Conservation (phyloP, 2,888 invertebrate species). For the Melanotus villosus region DNA sequence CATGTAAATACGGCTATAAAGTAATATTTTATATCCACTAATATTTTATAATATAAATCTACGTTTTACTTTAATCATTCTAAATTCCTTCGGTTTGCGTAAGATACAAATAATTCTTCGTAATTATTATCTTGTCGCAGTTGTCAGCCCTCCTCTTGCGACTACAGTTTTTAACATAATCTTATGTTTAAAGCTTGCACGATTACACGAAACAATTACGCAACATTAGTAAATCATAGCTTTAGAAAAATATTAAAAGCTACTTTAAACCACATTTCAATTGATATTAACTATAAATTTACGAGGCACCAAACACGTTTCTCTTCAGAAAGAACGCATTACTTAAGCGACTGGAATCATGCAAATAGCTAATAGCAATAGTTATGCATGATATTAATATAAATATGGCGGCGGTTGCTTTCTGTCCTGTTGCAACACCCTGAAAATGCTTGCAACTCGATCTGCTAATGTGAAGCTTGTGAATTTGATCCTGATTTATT, state of each 20-base stretch:
- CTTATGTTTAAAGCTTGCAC: not conserved
- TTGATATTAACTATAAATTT: slow-evolving; percentile 25
- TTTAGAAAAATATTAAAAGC: not conserved
- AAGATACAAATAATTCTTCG: not conserved
- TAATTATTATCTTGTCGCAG: slow-evolving; percentile 1
- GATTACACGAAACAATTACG: slow-evolving; percentile 9
- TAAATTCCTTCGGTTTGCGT: slow-evolving; percentile 7
- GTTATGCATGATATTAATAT: slow-evolving; percentile 24
- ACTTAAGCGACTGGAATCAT: slow-evolving; percentile 15
- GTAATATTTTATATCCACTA: slow-evolving; percentile 8
- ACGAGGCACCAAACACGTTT: slow-evolving; percentile 25
- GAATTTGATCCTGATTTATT: slow-evolving; percentile 28
- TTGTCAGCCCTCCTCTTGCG: not conserved
- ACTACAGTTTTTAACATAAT: not conserved
- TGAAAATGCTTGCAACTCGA: slow-evolving; percentile 29
- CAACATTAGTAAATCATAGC: slow-evolving; percentile 6
- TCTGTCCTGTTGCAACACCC: slow-evolving; percentile 27
- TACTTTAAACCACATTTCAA: slow-evolving; percentile 16
- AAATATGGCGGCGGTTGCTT: slow-evolving; percentile 30
- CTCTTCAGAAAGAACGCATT: slow-evolving; percentile 26
- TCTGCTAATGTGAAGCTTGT: slow-evolving; percentile 25
- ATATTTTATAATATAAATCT: slow-evolving; percentile 14
- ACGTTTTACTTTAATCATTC: not conserved
- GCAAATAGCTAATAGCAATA: slow-evolving; percentile 29
- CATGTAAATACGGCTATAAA: slow-evolving; percentile 21